phyloP scores from a whole-genome alignment of 1,140 invertebrate genomes.

The Heterodera carotae region DNA sequence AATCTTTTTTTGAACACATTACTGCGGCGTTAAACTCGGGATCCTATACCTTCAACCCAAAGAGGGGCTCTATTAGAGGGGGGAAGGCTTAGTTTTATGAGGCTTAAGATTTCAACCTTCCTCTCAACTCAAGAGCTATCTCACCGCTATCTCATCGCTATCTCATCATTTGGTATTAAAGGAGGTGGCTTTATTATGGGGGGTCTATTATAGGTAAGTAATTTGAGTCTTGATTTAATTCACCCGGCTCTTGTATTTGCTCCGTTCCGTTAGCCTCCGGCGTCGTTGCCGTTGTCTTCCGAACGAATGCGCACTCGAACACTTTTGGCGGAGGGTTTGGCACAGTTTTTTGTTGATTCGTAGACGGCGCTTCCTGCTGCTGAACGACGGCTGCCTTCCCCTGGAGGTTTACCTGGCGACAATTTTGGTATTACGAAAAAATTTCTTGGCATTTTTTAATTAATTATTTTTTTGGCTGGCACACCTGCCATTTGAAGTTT shows the following conservation, averaged over 20 bases:
- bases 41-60: too few relatives aligned
- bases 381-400: slow-evolving; percentile 19
- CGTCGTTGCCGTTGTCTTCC: slow-evolving; percentile 1
- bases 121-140: too few relatives aligned
- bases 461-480: not conserved
- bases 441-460: not conserved
- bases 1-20: too few relatives aligned
- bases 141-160: too few relatives aligned
- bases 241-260: slow-evolving; percentile 24
- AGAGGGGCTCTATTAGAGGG: too few relatives aligned
- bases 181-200: not conserved
- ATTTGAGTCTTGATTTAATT: too few relatives aligned
- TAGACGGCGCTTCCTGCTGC: slow-evolving; percentile 8
- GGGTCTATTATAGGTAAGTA: too few relatives aligned
- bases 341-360: slow-evolving; percentile 5
- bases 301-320: slow-evolving; percentile 26
- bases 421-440: slow-evolving; percentile 17
- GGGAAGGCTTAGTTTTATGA: too few relatives aligned
- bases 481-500: slow-evolving; percentile 51
- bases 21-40: too few relatives aligned
- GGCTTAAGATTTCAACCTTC: too few relatives aligned
- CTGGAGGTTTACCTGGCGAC: slow-evolving; percentile 9
- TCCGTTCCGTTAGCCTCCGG: slow-evolving; percentile 8
- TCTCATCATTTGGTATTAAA: too few relatives aligned
- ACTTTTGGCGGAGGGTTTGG: slow-evolving; percentile 33